Evolutionary conservation across 2,797 vertebrate genomes (phyloP), one percentile per base, ranked within the genome.

Genomic region (Eidolon dupreanum): DNA sequence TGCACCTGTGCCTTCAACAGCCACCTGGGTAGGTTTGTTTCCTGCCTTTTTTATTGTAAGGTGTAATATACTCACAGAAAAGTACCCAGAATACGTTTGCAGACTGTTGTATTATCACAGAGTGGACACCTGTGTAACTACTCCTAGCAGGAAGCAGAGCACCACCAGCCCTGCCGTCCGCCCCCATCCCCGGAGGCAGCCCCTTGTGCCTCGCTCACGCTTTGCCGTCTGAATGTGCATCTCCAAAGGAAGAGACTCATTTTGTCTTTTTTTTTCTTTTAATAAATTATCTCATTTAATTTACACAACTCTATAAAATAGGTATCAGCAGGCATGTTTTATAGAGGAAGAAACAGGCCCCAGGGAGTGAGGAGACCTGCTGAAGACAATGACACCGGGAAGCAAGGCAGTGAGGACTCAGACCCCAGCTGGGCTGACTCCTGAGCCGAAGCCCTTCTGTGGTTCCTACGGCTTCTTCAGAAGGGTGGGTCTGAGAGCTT

Each of bases 71-170:
- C 68, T 92, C 51, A 43, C 6, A n/a, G 90, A 57, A 55, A 22
- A 36, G 70, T 9, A 20, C 59, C 8, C 9, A 74, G 70, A 59
- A 16, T 46, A 61, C 26, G 41, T 61, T 6, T 43, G 4, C 24
- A 46, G 61, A 41, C 59, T 1, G 8, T n/a, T 49, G 61, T 59
- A 26, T 24, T 49, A 8, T 31, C 28, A 53, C 12, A 1, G 38
- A 79, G 77, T 31, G 17, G 24, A 36, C 94, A 89, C 94, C 95
- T 96, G 95, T 33, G 63, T 88, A 70, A 83, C 85, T 57, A 74
- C 28, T 74, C 49, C 46, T 53, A 36, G 86, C 95, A 59, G 51
- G 31, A 71, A 33, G 55, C 24, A 22, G 38, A 38, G 31, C 24
- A 2, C 17, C 20, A 4, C 49, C n/a, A 3, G 68, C 33, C 78